phyloP scores from a whole-genome alignment of 2,797 vertebrate genomes.

The Hyperoplus immaculatus region DNA sequence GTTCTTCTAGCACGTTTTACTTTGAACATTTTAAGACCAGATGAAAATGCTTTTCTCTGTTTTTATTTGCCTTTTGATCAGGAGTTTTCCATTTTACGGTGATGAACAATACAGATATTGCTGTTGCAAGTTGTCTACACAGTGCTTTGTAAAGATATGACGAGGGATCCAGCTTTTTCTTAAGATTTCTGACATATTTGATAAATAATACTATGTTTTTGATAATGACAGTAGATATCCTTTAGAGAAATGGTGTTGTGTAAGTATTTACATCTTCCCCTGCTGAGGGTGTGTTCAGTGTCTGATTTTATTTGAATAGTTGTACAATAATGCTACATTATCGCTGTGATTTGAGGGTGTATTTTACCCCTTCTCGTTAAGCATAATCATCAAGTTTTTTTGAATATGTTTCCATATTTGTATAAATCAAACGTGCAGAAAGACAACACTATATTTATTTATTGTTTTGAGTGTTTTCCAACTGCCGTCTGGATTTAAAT shows the following conservation, averaged over 20 bases:
- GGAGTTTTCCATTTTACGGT: neutral
- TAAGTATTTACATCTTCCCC: neutral
- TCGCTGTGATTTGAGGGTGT: conserved; percentile 11
- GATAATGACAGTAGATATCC: neutral
- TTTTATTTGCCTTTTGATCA: conserved; percentile 20
- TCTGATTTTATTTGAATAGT: neutral
- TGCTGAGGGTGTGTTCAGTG: neutral
- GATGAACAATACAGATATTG: conserved; percentile 4
- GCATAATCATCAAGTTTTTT: neutral
- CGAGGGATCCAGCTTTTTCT: neutral
- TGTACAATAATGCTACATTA: neutral
- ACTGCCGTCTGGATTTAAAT: conserved; percentile 50
- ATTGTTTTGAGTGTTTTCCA: conserved; percentile 40
- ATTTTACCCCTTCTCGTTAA: neutral
- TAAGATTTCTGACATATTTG: neutral
- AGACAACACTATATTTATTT: conserved; percentile 56
- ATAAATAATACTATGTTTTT: neutral
- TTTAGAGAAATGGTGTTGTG: neutral
- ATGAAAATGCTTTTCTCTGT: neutral
- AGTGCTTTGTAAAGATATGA: neutral
- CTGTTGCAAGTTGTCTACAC: neutral
- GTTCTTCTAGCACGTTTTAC: neutral
- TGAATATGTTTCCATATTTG: conserved; percentile 12
- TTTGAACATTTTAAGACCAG: neutral
- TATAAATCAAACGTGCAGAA: conserved; percentile 6